Evolutionary conservation across 2,113 vertebrate genomes (phyloP), one percentile per base, ranked within the genome.

Genomic region (Ageneiosus marmoratus): DNA sequence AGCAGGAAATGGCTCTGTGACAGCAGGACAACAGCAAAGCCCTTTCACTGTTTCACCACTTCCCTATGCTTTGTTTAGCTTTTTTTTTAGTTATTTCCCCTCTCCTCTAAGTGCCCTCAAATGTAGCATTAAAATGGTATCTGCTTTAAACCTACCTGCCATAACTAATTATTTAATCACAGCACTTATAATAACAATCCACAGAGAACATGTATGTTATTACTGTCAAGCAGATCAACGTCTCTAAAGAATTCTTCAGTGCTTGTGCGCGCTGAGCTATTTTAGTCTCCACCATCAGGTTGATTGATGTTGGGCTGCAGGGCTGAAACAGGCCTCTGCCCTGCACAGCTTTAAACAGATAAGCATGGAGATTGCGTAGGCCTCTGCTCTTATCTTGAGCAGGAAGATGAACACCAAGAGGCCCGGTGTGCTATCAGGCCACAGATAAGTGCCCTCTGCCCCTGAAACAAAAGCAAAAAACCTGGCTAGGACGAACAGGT

Each of bases 1-100:
- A 58, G 56, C 83, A 87, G 88, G 89, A 90, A 89, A 87, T 58
- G 48, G 81, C 73, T 86, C 84, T 77, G 83, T 81, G 56, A 37
- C 83, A 83, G 80, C 82, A 75, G 84, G 76, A 87, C 85, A 81
- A 73, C 60, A 74, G 46, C 60, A 44, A 77, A 77, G 63, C 51
- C 83, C 69, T 84, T 72, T 81, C n/a, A 69, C 76, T 74, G 72
- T 82, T 86, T 67, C 82, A 53, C 77, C 46, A 48, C 83, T 89
- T 88, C 82, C 88, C 84, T 72, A 55, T 69, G 20, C 56, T 83
- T 62, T 60, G 41, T 83, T 83, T 67, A 75, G 72, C 29, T 63
- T 73, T 60, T n/a, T n/a, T n/a, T n/a, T n/a, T n/a, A n/a, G n/a
- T n/a, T 56, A 34, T 46, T 24, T n/a, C n/a, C 48, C 46, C 62